Percentiles rank a stretch among this genome's conserved stretches.
phyloP scores from a whole-genome alignment of 2,888 invertebrate species.

The Resseliella maxima region DNA sequence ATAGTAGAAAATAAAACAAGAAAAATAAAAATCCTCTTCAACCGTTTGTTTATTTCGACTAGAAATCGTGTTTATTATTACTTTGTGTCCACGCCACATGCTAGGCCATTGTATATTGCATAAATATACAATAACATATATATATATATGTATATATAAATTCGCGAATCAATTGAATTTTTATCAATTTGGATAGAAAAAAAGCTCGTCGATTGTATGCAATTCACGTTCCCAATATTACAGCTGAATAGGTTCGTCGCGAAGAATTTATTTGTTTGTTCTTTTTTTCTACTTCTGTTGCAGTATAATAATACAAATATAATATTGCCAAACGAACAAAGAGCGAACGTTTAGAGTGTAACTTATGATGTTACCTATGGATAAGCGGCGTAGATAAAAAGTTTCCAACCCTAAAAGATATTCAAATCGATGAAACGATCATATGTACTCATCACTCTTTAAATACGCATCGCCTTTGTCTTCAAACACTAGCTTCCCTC shows the following conservation, averaged over 20 bases:
- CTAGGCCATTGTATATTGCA: too few species aligned
- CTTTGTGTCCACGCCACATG: not conserved
- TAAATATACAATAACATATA: not conserved
- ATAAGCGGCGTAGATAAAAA: too few species aligned
- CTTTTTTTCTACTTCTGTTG: too few species aligned
- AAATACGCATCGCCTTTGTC: too few species aligned
- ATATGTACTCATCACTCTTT: too few species aligned
- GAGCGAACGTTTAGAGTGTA: not conserved
- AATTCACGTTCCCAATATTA: not conserved
- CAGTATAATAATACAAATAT: not conserved
- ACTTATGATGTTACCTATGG: too few species aligned
- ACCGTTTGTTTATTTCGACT: constrained; percentile 13
- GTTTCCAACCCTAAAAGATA: too few species aligned
- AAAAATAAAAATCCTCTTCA: not conserved
- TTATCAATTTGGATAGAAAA: constrained; percentile 15
- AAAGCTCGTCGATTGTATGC: not conserved
- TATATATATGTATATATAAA: not conserved
- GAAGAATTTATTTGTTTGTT: not conserved
- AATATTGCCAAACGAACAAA: not conserved
- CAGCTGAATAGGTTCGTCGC: not conserved
- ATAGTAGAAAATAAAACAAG: not conserved
- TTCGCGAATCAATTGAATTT: constrained; percentile 2
- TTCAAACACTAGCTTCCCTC: too few species aligned
- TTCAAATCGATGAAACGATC: too few species aligned
- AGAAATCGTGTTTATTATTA: constrained; percentile 14